phyloP scores from a whole-genome alignment of 1,140 invertebrate species.

The Batillaria attramentaria region DNA sequence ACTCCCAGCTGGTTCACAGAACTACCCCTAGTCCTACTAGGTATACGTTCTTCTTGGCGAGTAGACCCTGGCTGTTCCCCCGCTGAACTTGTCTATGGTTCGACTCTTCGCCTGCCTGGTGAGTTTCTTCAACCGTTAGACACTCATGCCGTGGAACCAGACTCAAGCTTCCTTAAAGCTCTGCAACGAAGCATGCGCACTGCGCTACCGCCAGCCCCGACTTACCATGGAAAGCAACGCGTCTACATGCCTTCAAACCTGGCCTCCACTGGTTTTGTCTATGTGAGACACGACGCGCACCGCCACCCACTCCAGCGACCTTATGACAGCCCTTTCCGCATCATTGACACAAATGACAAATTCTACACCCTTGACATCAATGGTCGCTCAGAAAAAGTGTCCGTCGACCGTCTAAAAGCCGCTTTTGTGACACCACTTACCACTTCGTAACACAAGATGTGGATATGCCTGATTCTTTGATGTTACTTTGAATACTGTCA shows the following conservation, averaged over 20 bases:
- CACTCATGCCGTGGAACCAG: slow-evolving; percentile 1
- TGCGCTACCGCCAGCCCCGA: background rate
- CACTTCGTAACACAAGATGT: no score
- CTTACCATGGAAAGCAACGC: background rate
- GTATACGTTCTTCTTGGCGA: slow-evolving; percentile 19
- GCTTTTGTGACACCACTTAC: slow-evolving; percentile 3
- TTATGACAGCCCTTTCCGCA: slow-evolving; percentile 33
- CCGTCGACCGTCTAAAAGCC: slow-evolving; percentile 31
- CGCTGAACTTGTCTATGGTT: slow-evolving; percentile 32
- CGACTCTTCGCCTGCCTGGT: slow-evolving; percentile 26
- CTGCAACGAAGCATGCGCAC: slow-evolving; percentile 21
- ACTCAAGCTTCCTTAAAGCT: background rate
- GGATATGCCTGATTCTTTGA: no score
- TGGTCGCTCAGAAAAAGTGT: slow-evolving; percentile 7
- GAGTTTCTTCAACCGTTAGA: slow-evolving; percentile 13
- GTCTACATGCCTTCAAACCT: slow-evolving; percentile 30
- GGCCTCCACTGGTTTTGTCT: slow-evolving; percentile 15
- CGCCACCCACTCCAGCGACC: slow-evolving; percentile 3
- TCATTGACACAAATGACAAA: slow-evolving; percentile 22
- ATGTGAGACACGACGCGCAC: slow-evolving; percentile 24
- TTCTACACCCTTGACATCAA: slow-evolving; percentile 23
- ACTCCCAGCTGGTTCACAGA: background rate
- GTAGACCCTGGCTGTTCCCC: slow-evolving; percentile 26
- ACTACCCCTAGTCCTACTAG: slow-evolving; percentile 29
- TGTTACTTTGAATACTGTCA: no score